Conservation (phyloP, 1,140 invertebrate genomes). For the Lanistes nyassanus region DNA sequence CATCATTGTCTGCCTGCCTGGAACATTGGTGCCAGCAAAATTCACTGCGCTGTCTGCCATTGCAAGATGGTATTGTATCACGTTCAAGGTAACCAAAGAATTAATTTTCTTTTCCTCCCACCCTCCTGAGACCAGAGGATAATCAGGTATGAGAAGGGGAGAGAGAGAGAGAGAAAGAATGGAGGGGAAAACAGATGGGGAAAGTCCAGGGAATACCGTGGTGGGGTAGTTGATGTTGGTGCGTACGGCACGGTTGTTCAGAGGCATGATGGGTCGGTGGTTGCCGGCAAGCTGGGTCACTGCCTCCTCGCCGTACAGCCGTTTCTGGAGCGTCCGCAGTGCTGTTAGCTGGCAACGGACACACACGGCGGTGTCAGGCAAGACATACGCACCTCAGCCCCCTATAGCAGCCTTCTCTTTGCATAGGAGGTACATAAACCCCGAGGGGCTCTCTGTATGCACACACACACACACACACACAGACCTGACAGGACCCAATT, state of each 20-base stretch:
- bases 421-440: too few relatives aligned
- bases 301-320: slow-evolving; percentile 20
- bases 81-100: too few relatives aligned
- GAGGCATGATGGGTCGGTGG: slow-evolving; percentile 81
- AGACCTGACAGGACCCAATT: neutral
- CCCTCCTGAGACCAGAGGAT: too few relatives aligned
- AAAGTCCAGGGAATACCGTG: slow-evolving; percentile 70
- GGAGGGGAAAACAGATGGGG: neutral
- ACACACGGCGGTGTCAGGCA: too few relatives aligned
- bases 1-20: too few relatives aligned
- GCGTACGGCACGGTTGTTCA: slow-evolving; percentile 89
- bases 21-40: too few relatives aligned
- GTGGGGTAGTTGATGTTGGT: slow-evolving; percentile 94
- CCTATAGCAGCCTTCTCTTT: too few relatives aligned
- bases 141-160: neutral
- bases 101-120: too few relatives aligned
- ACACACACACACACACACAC: slow-evolving; percentile 4
- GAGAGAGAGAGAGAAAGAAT: neutral
- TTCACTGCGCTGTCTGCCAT: too few relatives aligned
- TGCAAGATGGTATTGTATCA: too few relatives aligned
- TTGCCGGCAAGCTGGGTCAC: slow-evolving; percentile 29
- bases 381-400: too few relatives aligned
- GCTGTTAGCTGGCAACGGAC: slow-evolving; percentile 23
- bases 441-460: too few relatives aligned
- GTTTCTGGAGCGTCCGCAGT: slow-evolving; percentile 27